Percentiles rank a stretch among this genome's conserved stretches.
Conservation (phyloP, 2,797 vertebrate genomes). For the Myripristis murdjan region DNA sequence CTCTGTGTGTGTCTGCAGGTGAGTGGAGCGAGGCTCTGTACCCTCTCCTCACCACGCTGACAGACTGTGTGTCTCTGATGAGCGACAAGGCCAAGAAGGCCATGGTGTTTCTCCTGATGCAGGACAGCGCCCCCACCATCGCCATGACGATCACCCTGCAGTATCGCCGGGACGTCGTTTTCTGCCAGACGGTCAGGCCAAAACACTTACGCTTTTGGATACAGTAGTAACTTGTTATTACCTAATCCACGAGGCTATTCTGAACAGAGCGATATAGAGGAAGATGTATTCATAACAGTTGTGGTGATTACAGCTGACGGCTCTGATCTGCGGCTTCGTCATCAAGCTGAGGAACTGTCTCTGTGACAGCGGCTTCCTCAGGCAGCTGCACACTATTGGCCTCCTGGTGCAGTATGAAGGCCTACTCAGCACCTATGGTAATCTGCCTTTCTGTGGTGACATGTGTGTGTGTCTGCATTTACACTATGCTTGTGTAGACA, state of each 20-base stretch:
- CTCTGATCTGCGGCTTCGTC: constrained; percentile 96
- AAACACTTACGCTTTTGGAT: too few relatives aligned
- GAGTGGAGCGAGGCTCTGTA: constrained; percentile 98
- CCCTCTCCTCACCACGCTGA: constrained; percentile 94
- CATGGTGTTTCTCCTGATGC: constrained; percentile 98
- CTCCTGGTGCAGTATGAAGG: constrained; percentile 97
- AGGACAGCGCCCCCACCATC: constrained; percentile 96
- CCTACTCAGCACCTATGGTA: constrained; percentile 97
- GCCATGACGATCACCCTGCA: constrained; percentile 94
- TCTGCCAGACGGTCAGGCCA: constrained; percentile 95
- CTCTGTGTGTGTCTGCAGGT: constrained; percentile 79
- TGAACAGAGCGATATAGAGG: background rate
- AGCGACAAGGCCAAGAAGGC: constrained; percentile 98
- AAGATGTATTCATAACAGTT: constrained; percentile 1
- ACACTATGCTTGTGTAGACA: too few relatives aligned
- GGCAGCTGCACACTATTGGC: constrained; percentile 97
- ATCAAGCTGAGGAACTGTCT: constrained; percentile 96
- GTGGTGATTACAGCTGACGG: constrained; percentile 88
- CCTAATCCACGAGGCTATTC: too few relatives aligned
- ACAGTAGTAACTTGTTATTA: too few relatives aligned
- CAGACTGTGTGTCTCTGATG: constrained; percentile 97
- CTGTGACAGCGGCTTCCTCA: constrained; percentile 94
- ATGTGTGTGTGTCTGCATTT: constrained; percentile 4
- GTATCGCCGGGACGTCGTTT: constrained; percentile 98
- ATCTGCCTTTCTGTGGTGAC: constrained; percentile 26